These are phyloP conservation scores for Molossus molossus DNA, from an alignment of 2,797 vertebrate species.

Conservation along the genomic window DNA sequence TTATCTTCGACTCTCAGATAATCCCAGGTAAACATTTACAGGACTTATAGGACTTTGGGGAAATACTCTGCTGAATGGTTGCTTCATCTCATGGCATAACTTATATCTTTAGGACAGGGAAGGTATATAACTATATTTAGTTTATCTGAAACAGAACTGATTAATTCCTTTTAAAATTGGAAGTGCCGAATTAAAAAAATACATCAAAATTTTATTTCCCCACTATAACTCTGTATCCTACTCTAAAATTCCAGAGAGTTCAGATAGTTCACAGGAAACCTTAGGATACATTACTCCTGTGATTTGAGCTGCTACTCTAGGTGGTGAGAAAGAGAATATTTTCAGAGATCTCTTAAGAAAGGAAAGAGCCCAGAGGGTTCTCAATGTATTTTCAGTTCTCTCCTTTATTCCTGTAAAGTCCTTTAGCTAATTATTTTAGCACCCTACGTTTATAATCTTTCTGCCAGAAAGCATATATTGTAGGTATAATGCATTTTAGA, in stretches of 20 bases:
- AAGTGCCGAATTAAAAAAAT: constrained; percentile 63
- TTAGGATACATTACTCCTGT: constrained; percentile 26
- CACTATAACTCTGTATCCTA: constrained; percentile 32
- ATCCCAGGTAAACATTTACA: constrained; percentile 95
- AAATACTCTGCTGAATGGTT: constrained; percentile 28
- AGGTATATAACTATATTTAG: constrained; percentile 32
- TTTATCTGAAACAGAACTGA: constrained; percentile 49
- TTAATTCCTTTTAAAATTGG: constrained; percentile 67
- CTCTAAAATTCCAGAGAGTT: constrained; percentile 52
- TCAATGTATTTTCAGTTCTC: constrained; percentile 69
- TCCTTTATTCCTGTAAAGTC: constrained; percentile 75
- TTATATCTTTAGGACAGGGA: constrained; percentile 31
- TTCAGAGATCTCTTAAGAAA: constrained; percentile 70
- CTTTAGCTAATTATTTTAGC: constrained; percentile 74
- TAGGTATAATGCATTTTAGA: constrained; percentile 77
- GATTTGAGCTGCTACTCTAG: constrained; percentile 60
- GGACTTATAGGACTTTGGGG: constrained; percentile 69
- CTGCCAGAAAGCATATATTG: constrained; percentile 69
- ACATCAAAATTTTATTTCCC: constrained; percentile 56
- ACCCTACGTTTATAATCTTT: constrained; percentile 67
- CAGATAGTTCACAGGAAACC: constrained; percentile 56
- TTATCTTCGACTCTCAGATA: constrained; percentile 98
- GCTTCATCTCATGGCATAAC: background rate
- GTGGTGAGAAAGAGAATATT: constrained; percentile 54
- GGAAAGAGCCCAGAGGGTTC: background rate